Evolutionary conservation across 2,113 vertebrate species (phyloP).

Genomic region (Bambusicola thoracicus): DNA sequence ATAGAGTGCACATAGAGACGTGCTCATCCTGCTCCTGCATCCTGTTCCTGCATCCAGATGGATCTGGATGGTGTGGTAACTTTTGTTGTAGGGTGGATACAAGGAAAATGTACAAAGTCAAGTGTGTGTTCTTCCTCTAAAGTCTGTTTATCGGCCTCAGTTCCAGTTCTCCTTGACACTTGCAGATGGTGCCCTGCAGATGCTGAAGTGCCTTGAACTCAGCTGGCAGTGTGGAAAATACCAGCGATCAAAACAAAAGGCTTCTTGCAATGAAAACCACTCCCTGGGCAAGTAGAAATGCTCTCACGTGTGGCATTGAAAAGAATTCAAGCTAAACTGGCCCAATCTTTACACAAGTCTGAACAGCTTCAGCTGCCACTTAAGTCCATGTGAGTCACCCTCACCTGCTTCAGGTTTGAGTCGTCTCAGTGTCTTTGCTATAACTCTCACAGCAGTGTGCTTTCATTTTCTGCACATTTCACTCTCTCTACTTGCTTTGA

Average conservation of each 20-base stretch:
- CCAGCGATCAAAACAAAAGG: not conserved
- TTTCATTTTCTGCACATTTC: not conserved
- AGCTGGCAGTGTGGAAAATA: not conserved
- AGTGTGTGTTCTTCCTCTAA: not conserved
- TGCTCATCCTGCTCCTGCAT: not conserved
- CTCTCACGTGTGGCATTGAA: not conserved
- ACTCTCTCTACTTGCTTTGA: not conserved
- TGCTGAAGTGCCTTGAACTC: not conserved
- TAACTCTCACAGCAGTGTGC: not conserved
- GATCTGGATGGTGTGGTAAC: not conserved
- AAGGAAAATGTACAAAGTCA: not conserved
- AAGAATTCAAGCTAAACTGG: not conserved
- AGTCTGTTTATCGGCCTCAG: not conserved
- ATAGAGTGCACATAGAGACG: no score
- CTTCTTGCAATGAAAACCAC: not conserved
- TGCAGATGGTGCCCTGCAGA: not conserved
- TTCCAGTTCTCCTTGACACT: not conserved
- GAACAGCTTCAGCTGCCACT: not conserved
- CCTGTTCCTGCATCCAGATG: no score
- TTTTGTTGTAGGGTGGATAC: not conserved
- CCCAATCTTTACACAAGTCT: not conserved
- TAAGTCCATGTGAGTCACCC: not conserved
- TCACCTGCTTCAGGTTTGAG: not conserved
- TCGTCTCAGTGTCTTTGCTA: not conserved
- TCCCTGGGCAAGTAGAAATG: not conserved